A percentile compares a stretch with the other conserved stretches of the same genome.
Evolutionary conservation across 2,797 vertebrate species (phyloP).

Genomic region (Limosa lapponica): DNA sequence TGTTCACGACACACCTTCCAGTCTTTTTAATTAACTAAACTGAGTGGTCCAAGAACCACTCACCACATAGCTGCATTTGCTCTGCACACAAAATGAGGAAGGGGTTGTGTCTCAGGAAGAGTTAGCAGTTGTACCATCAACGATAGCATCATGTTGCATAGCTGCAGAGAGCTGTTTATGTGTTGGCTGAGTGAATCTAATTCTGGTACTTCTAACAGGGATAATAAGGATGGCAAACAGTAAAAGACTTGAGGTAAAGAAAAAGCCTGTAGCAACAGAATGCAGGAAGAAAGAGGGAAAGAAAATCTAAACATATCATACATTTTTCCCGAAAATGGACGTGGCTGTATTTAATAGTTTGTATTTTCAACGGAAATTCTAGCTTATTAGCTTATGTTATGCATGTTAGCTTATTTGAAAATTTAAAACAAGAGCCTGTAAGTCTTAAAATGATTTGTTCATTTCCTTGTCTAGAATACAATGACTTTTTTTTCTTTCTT

Average conservation of each 20-base stretch:
- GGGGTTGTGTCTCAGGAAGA: background rate
- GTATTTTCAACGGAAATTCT: background rate
- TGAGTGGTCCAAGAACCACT: background rate
- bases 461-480: background rate
- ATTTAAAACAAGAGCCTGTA: slow-evolving; percentile 24
- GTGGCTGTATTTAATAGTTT: background rate
- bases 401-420: background rate
- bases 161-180: background rate
- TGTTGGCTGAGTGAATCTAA: background rate
- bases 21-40: background rate
- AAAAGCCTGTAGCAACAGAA: background rate
- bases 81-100: background rate
- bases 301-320: background rate
- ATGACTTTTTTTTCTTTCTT: background rate
- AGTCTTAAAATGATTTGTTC: background rate
- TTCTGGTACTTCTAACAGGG: background rate
- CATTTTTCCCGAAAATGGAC: background rate
- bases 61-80: background rate
- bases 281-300: background rate
- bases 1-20: background rate
- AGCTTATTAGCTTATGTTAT: background rate
- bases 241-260: background rate
- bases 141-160: background rate
- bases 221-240: background rate
- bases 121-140: background rate